phyloP scores from a whole-genome alignment of 1,140 invertebrate genomes.

The Gonatopus flavifemur region DNA sequence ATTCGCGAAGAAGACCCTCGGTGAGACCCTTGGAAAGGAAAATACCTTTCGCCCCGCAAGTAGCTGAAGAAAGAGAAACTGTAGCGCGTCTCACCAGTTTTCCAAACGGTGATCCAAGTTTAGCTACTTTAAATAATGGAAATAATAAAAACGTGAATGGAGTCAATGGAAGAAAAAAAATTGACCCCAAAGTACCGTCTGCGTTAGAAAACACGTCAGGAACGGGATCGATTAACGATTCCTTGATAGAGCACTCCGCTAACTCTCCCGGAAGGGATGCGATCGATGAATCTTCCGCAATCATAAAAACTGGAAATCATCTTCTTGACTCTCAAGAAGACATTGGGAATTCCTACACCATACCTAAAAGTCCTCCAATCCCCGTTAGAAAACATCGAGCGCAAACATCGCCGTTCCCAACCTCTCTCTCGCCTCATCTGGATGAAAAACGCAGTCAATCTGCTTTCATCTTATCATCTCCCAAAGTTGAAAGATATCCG shows the following conservation, averaged over 20 bases:
- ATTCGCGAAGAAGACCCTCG: slow-evolving; percentile 12
- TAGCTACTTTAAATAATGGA: slow-evolving; percentile 24
- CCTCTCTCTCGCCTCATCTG: slow-evolving; percentile 18
- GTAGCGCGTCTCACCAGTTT: slow-evolving; percentile 46
- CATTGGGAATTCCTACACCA: neutral
- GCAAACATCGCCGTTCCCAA: slow-evolving; percentile 32
- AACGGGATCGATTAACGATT: slow-evolving; percentile 12
- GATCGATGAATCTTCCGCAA: neutral
- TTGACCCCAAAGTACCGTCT: neutral
- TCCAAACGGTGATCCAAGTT: slow-evolving; percentile 46
- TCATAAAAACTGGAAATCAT: neutral
- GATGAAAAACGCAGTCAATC: slow-evolving; percentile 26
- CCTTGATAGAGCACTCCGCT: too few relatives aligned
- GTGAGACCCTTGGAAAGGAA: slow-evolving; percentile 37
- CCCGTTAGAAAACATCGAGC: slow-evolving; percentile 40
- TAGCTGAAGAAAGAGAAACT: slow-evolving; percentile 45
- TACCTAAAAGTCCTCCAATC: slow-evolving; percentile 35
- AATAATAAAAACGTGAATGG: neutral
- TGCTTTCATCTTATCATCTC: neutral
- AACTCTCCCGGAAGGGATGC: neutral
- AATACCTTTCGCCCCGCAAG: slow-evolving; percentile 49
- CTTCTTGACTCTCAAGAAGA: neutral
- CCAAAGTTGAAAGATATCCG: neutral
- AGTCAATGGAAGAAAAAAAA: neutral
- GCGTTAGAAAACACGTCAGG: too few relatives aligned